Percentiles rank a stretch among this genome's conserved stretches.
phyloP scores from a whole-genome alignment of 2,113 vertebrate species.

The Hemibagrus wyckioides region DNA sequence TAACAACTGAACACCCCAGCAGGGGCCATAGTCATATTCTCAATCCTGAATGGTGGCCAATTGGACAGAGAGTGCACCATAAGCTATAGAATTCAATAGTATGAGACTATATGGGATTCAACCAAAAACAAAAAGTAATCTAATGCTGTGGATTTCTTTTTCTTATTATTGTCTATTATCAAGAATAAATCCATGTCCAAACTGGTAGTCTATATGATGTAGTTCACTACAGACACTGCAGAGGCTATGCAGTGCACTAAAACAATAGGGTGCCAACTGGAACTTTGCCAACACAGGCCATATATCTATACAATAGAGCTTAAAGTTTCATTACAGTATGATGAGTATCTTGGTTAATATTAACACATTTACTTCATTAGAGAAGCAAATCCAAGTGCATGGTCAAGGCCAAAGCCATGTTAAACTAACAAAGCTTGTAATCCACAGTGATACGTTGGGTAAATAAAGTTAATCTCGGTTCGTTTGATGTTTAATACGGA shows the following conservation, averaged over 20 bases:
- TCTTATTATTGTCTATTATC: not conserved
- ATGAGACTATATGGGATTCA: not conserved
- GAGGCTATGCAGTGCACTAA: not conserved
- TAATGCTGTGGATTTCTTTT: not conserved
- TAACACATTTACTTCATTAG: not conserved
- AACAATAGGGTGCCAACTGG: no score
- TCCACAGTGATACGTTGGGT: not conserved
- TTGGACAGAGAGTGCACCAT: not conserved
- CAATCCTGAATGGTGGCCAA: not conserved
- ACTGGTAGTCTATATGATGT: not conserved
- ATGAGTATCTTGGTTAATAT: not conserved
- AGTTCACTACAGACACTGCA: not conserved
- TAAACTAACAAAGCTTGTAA: not conserved
- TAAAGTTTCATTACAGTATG: not conserved
- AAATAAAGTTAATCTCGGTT: slow-evolving; percentile 1
- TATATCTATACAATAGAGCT: not conserved
- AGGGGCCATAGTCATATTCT: not conserved
- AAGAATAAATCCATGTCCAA: not conserved
- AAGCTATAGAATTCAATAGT: not conserved
- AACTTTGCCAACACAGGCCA: not conserved
- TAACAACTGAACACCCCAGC: not conserved
- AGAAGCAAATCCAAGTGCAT: not conserved
- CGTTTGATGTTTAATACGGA: not conserved
- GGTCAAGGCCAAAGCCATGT: not conserved
- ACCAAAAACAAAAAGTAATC: not conserved